phyloP scores from a whole-genome alignment of 2,888 invertebrate genomes.

The Euclidia mi region DNA sequence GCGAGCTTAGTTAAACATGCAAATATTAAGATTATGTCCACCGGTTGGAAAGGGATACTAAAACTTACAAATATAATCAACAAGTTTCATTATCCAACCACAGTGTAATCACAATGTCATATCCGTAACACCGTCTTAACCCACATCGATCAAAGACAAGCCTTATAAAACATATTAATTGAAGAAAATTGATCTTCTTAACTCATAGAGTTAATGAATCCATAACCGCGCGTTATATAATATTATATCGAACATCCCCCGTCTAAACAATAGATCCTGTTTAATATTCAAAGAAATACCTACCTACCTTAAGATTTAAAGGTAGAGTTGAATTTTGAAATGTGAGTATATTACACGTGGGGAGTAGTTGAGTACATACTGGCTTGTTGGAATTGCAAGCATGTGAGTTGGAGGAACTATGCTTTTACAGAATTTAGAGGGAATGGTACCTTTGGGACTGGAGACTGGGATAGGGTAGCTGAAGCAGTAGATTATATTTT shows the following conservation, averaged over 20 bases:
- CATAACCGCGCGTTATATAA: slow-evolving; percentile 30
- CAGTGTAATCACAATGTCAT: too few relatives aligned
- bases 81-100: too few relatives aligned
- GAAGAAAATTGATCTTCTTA: slow-evolving; percentile 43
- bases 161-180: slow-evolving; percentile 33
- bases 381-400: slow-evolving; percentile 57
- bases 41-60: too few relatives aligned
- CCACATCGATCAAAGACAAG: slow-evolving; percentile 4
- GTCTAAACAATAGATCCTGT: slow-evolving; percentile 35
- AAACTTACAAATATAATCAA: too few relatives aligned
- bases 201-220: slow-evolving; percentile 33
- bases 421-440: slow-evolving; percentile 69
- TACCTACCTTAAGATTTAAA: slow-evolving; percentile 18
- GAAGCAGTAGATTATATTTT: slow-evolving; percentile 49
- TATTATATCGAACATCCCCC: slow-evolving; percentile 34
- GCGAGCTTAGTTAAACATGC: too few relatives aligned
- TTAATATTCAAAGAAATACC: slow-evolving; percentile 21
- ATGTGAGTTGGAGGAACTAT: slow-evolving; percentile 54
- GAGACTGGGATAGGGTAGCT: slow-evolving; percentile 34
- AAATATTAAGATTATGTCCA: too few relatives aligned
- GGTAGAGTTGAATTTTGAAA: slow-evolving; percentile 24
- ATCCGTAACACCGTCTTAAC: too few relatives aligned
- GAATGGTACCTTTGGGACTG: slow-evolving; percentile 64
- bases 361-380: slow-evolving; percentile 46
- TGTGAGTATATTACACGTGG: slow-evolving; percentile 29